Base-by-base conservation (phyloP, 2,888 invertebrate genomes). In the Mimas tiliae region DNA sequence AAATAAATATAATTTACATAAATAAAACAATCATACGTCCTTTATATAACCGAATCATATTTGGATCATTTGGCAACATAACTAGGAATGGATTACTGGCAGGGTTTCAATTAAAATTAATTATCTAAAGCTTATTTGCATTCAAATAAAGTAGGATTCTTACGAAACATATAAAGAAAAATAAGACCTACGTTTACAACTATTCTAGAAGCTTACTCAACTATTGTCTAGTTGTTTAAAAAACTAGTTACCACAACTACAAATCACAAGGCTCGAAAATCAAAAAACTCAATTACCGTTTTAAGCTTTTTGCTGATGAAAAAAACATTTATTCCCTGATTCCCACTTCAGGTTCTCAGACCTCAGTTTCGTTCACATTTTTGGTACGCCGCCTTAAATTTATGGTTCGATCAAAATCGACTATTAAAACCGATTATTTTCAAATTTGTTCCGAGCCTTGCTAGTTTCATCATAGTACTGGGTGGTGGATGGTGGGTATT, bases 1-100 rank as follows among this genome's bases (percentile, higher is more conserved):
- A 50, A 50, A 48, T 48, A 48, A 50, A 19, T 11, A 50, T 50
- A 50, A 50, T 8, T 50, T 19, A 50, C 48, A 16, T 48, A 48
- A 48, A 48, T 48, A 48, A 47, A 48, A 50, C 50, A 50, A 9
- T 9, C 9, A 19, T 19, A 50, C 19, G 19, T 19, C 0, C 3
- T 19, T 8, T 19, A 19, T 50, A 19, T 19, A 48, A 48, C 38
- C 34, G 6, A 34, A 38, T 38, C 2, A 38, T 38, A 38, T 38
- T 19, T 19, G 19, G 16, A 50, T 50, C 7, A 19, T 19, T 50
- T 50, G 11, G 11, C 50, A 50, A 50, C 19, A 50, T 50, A 50
- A 19, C 1, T 19, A 50, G 50, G 50, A 19, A 19, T 19, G 11
- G 50, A 9, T 9, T 2, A 50, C 16, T 19, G 19, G 19, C 8